A percentile compares a stretch with the other conserved stretches of the same genome.
phyloP scores from a whole-genome alignment of 2,113 vertebrate genomes.

The Apeltes quadracus region DNA sequence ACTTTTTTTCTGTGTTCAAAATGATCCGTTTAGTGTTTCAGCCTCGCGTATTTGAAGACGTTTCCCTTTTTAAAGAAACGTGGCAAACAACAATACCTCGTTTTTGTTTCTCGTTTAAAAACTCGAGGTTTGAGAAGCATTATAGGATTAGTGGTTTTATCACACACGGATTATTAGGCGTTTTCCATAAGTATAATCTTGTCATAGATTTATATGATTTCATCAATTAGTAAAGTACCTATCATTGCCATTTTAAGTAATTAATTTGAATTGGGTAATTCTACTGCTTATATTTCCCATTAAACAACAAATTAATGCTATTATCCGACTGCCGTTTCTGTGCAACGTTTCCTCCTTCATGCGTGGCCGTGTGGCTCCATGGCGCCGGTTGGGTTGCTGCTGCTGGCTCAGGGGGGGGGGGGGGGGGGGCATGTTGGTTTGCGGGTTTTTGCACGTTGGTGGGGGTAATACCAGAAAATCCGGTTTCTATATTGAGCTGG shows the following conservation, averaged over 20 bases:
- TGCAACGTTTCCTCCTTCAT: slow-evolving; percentile 1
- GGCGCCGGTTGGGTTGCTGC: slow-evolving; percentile 6
- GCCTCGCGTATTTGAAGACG: slow-evolving; percentile 12
- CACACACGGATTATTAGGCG: slow-evolving; percentile 41
- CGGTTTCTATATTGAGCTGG: slow-evolving; percentile 86
- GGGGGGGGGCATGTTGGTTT: slow-evolving; percentile 46
- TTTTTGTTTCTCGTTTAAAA: slow-evolving; percentile 23
- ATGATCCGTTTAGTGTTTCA: slow-evolving; percentile 16
- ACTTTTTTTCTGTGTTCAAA: slow-evolving; percentile 23
- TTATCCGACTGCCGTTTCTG: slow-evolving; percentile 22
- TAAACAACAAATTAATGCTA: slow-evolving; percentile 62
- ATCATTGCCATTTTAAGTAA: slow-evolving; percentile 62
- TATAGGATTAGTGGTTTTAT: slow-evolving; percentile 45
- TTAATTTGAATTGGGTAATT: slow-evolving; percentile 68
- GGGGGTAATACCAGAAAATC: slow-evolving; percentile 86
- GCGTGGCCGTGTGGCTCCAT: neutral
- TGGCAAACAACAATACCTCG: slow-evolving; percentile 19
- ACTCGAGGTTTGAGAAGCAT: slow-evolving; percentile 11
- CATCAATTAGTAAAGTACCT: slow-evolving; percentile 69
- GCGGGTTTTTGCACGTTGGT: slow-evolving; percentile 44
- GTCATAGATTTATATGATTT: slow-evolving; percentile 65
- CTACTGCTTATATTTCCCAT: slow-evolving; percentile 58
- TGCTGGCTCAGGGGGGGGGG: neutral
- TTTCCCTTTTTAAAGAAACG: slow-evolving; percentile 4
- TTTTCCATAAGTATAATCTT: slow-evolving; percentile 62